Conservation (phyloP, 2,888 invertebrate genomes). For the Orgyia antiqua region DNA sequence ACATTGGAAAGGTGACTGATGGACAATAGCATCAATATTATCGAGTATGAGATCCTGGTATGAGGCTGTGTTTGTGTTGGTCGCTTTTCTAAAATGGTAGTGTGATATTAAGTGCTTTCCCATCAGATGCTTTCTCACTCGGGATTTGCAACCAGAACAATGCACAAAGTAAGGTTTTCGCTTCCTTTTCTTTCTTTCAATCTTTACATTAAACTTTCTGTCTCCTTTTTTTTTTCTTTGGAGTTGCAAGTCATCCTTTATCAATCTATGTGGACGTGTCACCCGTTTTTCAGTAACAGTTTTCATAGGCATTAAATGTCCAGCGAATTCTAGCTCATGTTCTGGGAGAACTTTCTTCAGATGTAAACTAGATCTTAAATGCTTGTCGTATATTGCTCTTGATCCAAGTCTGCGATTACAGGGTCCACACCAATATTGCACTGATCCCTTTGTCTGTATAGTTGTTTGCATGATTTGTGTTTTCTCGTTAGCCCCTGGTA, state of each 20-base stretch:
- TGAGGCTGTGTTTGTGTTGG: slow-evolving; percentile 74
- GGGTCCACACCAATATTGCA: slow-evolving; percentile 88
- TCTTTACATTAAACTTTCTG: slow-evolving; percentile 33
- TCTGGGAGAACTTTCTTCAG: slow-evolving; percentile 81
- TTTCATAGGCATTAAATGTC: slow-evolving; percentile 55
- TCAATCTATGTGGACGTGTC: slow-evolving; percentile 51
- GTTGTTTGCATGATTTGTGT: slow-evolving; percentile 75
- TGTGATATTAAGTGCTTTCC: slow-evolving; percentile 92
- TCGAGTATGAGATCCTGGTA: slow-evolving; percentile 83
- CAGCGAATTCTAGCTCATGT: slow-evolving; percentile 82
- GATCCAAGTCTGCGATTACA: slow-evolving; percentile 88
- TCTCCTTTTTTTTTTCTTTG: slow-evolving; percentile 35
- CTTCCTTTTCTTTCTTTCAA: slow-evolving; percentile 62
- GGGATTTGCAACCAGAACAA: slow-evolving; percentile 85
- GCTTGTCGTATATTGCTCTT: slow-evolving; percentile 85
- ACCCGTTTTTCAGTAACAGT: slow-evolving; percentile 39
- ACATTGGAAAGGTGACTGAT: slow-evolving; percentile 92
- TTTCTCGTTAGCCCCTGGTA: slow-evolving; percentile 80
- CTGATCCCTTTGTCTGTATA: slow-evolving; percentile 68
- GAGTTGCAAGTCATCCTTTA: slow-evolving; percentile 47
- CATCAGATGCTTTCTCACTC: slow-evolving; percentile 82
- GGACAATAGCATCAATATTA: slow-evolving; percentile 87
- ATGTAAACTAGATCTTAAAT: slow-evolving; percentile 86
- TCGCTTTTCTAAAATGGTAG: slow-evolving; percentile 88
- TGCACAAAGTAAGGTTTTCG: slow-evolving; percentile 79